Conservation (phyloP, 1,140 invertebrate genomes). For the Lethrus apterus region DNA sequence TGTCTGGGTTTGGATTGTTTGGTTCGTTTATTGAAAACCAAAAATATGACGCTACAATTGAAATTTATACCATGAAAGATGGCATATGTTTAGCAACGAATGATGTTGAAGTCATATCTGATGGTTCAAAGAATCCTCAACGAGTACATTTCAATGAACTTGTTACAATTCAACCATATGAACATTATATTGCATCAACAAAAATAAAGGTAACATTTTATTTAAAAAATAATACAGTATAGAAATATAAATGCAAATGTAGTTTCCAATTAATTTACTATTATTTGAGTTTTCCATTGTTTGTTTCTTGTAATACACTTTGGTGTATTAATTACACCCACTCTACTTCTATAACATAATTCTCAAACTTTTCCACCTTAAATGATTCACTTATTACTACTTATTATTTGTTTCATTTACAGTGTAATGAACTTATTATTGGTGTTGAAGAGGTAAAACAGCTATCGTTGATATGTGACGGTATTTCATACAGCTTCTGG, state of each 20-base stretch:
- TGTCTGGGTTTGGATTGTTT: slow-evolving; percentile 83
- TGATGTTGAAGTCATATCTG: slow-evolving; percentile 69
- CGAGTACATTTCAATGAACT: slow-evolving; percentile 86
- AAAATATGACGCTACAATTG: slow-evolving; percentile 74
- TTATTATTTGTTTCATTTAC: no score
- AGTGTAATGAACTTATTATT: no score
- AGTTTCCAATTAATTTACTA: background rate
- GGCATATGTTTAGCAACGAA: slow-evolving; percentile 67
- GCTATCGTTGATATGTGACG: no score
- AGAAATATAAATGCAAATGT: no score
- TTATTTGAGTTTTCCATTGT: slow-evolving; percentile 73
- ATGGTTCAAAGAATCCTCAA: slow-evolving; percentile 76
- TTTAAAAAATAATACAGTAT: background rate
- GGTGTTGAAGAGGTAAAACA: no score
- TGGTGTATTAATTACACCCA: no score
- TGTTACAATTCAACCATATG: slow-evolving; percentile 72
- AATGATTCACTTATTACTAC: no score
- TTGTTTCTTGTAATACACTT: no score
- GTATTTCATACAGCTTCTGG: no score
- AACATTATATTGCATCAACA: slow-evolving; percentile 75
- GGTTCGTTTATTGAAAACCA: slow-evolving; percentile 77
- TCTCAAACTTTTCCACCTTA: no score
- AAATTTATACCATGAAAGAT: slow-evolving; percentile 69
- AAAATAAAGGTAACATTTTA: slow-evolving; percentile 60
- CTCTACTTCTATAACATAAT: no score